Evolutionary conservation across 2,113 vertebrate species (phyloP), one percentile per base, ranked within the genome.

Genomic region (Corythaixoides concolor): DNA sequence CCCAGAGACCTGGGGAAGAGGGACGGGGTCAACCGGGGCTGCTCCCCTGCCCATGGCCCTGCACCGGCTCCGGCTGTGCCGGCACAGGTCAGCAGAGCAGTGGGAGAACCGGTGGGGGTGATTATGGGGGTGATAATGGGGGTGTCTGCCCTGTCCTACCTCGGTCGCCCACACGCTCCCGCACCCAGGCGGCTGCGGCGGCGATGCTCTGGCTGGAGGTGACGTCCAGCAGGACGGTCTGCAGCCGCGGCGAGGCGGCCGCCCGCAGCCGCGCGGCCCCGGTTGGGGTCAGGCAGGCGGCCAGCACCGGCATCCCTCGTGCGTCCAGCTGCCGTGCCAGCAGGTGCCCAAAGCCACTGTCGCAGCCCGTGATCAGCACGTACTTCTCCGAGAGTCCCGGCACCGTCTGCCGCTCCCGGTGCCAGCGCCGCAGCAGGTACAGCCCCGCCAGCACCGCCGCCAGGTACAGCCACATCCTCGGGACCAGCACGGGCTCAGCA

Each of bases 331-430:
- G 98, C 68, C 82, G 97, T 12, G 99, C 99, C 97, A 99, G 90
- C 72, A 98, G 95, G 43, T 98, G 97, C 33, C 99, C 99, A 23
- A 99, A 99, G 74, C 99, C 99, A 5, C 98, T 99, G 95, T 99
- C 99, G 6, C 99, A 99, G 75, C 99, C 99, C 0, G 98, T 99
- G 97, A 99, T 98, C 82, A 99, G 85, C 90, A 99, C 98, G 5
- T 98, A 97, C 91, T 98, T 98, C 66, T 98, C 97, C 2, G 85
- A 85, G 23, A 98, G 97, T 86, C 97, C n/a, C 10, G 87, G 84
- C 56, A 94, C 95, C 58, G 14, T 50, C 72, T 93, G 92, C 22
- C 67, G 80, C 90, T 96, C 94, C 49, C 79, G 86, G 83, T 88
- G 47, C 95, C 95, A 92, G 23, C 86, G 83, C 41, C 74, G 4